A percentile compares a stretch with the other conserved stretches of the same genome.
Conservation (phyloP, 2,888 invertebrate species). For the Leuctra nigra region DNA sequence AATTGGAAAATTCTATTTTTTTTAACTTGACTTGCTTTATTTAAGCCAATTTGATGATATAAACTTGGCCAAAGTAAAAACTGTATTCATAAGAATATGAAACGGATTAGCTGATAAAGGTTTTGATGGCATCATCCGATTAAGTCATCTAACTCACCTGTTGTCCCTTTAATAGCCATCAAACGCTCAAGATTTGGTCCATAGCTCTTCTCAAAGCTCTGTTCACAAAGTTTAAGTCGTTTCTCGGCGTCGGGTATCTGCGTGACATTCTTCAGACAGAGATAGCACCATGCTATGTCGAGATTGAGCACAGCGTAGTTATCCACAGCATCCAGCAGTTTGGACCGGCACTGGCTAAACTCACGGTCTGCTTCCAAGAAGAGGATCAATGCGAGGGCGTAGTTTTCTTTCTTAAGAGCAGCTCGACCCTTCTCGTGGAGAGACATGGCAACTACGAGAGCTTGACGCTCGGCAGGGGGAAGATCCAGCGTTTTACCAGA, state of each 20-base stretch:
- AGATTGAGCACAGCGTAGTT: conserved; percentile 77
- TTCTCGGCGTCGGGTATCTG: conserved; percentile 67
- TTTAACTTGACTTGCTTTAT: too few species aligned
- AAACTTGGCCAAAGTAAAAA: too few species aligned
- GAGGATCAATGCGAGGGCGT: conserved; percentile 62
- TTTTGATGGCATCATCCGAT: too few species aligned
- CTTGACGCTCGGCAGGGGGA: conserved; percentile 59
- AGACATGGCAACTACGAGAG: conserved; percentile 68
- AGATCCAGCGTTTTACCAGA: conserved; percentile 65
- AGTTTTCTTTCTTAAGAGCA: conserved; percentile 57
- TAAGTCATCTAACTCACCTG: conserved; percentile 48
- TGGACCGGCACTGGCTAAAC: conserved; percentile 58
- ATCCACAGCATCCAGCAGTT: conserved; percentile 63
- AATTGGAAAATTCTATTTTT: too few species aligned
- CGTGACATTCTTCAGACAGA: conserved; percentile 63
- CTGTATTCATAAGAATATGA: too few species aligned
- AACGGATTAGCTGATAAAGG: too few species aligned
- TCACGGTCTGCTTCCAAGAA: conserved; percentile 72
- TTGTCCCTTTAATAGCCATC: conserved; percentile 50
- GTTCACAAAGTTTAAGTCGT: conserved; percentile 60
- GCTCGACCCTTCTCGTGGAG: conserved; percentile 63
- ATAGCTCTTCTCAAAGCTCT: conserved; percentile 56
- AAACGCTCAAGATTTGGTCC: conserved; percentile 57
- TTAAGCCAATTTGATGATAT: too few species aligned
- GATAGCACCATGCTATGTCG: conserved; percentile 87